These are phyloP conservation scores for Argyrosomus regius DNA, from an alignment of 2,797 vertebrate genomes.

Conservation along the genomic window DNA sequence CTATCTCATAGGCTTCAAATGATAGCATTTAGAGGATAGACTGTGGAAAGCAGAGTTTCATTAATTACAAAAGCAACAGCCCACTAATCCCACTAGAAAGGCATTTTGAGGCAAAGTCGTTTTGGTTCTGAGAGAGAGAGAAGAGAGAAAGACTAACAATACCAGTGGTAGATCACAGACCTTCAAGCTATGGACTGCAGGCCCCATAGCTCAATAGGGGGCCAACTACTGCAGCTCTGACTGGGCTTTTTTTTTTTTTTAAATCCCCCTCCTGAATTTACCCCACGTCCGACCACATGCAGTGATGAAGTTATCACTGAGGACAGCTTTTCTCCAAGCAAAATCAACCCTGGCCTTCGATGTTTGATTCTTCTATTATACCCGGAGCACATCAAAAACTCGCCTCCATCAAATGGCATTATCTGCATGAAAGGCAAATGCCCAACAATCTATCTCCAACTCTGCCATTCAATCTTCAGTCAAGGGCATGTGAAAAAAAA, in stretches of 20 bases:
- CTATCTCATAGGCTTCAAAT: constrained; percentile 89
- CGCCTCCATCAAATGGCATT: constrained; percentile 96
- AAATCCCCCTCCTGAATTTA: constrained; percentile 95
- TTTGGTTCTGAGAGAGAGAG: constrained; percentile 83
- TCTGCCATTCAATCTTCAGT: constrained; percentile 90
- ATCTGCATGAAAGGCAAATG: constrained; percentile 99
- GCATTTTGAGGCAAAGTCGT: constrained; percentile 90
- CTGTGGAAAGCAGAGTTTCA: constrained; percentile 90
- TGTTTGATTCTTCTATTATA: constrained; percentile 77
- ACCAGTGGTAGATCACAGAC: constrained; percentile 96
- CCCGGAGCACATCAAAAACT: constrained; percentile 95
- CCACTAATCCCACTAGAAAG: constrained; percentile 93
- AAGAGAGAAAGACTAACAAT: constrained; percentile 95
- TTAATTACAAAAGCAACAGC: constrained; percentile 96
- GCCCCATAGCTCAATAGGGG: constrained; percentile 92
- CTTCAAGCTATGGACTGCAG: constrained; percentile 91
- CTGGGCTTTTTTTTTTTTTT: constrained; percentile 85
- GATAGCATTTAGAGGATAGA: constrained; percentile 89
- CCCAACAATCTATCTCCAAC: constrained; percentile 95
- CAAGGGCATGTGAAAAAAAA: constrained; percentile 89
- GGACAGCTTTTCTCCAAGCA: constrained; percentile 96
- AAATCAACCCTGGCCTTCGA: constrained; percentile 90
- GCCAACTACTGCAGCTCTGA: constrained; percentile 90
- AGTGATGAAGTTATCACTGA: constrained; percentile 99
- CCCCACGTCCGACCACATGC: constrained; percentile 94